These are phyloP conservation scores for Bombycilla garrulus DNA, from an alignment of 2,113 vertebrate species.

Conservation along the genomic window DNA sequence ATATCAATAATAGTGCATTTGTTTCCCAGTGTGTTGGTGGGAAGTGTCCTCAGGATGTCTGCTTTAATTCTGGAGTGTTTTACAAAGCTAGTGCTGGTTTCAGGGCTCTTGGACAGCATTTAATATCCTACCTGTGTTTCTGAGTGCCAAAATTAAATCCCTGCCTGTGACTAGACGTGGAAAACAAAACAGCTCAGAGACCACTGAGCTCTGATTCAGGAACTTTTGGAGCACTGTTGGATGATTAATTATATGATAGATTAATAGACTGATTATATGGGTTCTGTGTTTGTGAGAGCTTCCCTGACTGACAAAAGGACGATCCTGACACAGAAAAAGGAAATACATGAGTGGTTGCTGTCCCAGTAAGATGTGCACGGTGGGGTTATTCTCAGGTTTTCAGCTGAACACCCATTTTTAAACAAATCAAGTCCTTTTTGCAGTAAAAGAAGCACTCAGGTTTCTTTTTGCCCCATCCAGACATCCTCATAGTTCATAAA, in stretches of 20 bases:
- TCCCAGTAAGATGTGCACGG: background rate
- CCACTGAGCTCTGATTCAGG: background rate
- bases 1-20: background rate
- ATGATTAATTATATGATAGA: background rate
- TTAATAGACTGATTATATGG: no score
- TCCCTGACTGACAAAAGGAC: background rate
- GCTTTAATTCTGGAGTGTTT: background rate
- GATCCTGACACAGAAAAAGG: background rate
- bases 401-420: background rate
- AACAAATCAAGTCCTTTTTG: background rate
- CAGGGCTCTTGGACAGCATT: background rate
- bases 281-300: background rate
- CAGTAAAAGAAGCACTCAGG: background rate
- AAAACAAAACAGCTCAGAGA: background rate
- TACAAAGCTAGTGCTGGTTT: background rate
- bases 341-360: background rate
- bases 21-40: background rate
- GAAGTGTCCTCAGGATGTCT: background rate
- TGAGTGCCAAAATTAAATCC: background rate
- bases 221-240: background rate
- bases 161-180: fast-evolving
- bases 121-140: background rate
- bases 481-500: fast-evolving
- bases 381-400: background rate
- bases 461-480: background rate